Percentiles rank a stretch among this genome's conserved stretches.
Conservation (phyloP, 2,113 vertebrate species). For the Egretta garzetta region DNA sequence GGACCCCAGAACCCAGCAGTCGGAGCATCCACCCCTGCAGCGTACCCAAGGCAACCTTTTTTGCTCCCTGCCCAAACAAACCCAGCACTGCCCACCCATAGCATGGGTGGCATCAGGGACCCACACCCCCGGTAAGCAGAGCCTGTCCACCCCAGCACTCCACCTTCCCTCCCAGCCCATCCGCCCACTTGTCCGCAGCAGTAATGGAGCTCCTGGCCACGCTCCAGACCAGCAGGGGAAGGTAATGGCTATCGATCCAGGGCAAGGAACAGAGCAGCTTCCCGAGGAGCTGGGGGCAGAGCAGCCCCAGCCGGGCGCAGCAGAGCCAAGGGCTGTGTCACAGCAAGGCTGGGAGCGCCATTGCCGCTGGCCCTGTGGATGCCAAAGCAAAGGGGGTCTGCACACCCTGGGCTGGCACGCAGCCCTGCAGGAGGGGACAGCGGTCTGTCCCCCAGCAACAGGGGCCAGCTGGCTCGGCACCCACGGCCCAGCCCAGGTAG, state of each 20-base stretch:
- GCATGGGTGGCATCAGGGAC: neutral
- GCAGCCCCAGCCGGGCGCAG: neutral
- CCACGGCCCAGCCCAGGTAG: neutral
- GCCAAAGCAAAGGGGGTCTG: neutral
- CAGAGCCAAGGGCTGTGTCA: neutral
- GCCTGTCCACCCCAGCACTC: neutral
- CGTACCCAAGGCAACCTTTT: neutral
- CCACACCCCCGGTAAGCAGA: accelerated
- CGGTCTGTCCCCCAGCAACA: neutral
- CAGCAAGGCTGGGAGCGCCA: neutral
- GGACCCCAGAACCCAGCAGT: neutral
- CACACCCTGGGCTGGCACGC: accelerated
- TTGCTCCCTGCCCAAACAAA: neutral
- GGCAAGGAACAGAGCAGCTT: neutral
- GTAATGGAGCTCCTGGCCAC: constrained; percentile 58
- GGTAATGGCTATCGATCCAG: constrained; percentile 57
- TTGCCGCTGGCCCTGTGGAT: accelerated
- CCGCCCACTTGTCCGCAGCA: accelerated
- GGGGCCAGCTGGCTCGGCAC: neutral
- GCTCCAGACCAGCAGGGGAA: constrained; percentile 28
- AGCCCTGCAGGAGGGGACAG: neutral
- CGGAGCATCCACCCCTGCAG: neutral
- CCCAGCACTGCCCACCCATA: neutral
- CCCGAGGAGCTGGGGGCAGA: neutral
- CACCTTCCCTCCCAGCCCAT: neutral